Base-by-base conservation (phyloP, 2,888 invertebrate species). In the Eumacrocentrus americanus region DNA sequence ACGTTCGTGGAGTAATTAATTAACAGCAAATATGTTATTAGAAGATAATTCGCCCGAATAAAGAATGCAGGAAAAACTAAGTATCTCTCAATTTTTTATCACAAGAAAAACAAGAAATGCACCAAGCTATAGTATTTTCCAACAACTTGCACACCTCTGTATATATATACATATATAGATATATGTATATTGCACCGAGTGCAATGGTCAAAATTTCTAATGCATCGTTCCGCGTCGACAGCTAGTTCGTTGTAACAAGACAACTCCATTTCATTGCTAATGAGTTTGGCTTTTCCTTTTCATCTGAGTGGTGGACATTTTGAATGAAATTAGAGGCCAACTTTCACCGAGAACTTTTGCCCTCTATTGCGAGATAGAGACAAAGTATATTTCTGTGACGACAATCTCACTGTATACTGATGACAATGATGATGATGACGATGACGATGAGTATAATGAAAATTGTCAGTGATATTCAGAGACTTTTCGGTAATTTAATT, bases 311-410 rank as follows among this genome's bases (percentile, higher is more conserved):
- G 29, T 58, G 47, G 16, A 59, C 48, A 55, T 58, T 60, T 56
- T 61, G 55, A 56, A 67, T 63, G 60, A 67, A 67, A 67, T 67
- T 62, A 64, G 63, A 62, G 61, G 34, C 37, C 48, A 65, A 65
- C 60, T 67, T 67, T 63, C 55, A 56, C 47, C 38, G 25, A 40
- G 40, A 42, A 53, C 40, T 29, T 42, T 42, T 38, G 22, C 22
- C 23, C 37, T 23, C 4, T 29, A 29, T 29, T 29, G 4, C 29
- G 29, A 29, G 29, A 29, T 4, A 29, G 29, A 9, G 29, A 9
- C 9, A 29, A 29, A 29, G 9, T 9, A 29, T n/a, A n/a, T n/a
- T n/a, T n/a, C n/a, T n/a, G n/a, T n/a, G n/a, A n/a, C n/a, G n/a
- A n/a, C n/a, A n/a, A n/a, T n/a, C n/a, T n/a, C n/a, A n/a, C n/a